Base-by-base conservation (phyloP, 2,113 vertebrate species). In the Mixornis gularis region DNA sequence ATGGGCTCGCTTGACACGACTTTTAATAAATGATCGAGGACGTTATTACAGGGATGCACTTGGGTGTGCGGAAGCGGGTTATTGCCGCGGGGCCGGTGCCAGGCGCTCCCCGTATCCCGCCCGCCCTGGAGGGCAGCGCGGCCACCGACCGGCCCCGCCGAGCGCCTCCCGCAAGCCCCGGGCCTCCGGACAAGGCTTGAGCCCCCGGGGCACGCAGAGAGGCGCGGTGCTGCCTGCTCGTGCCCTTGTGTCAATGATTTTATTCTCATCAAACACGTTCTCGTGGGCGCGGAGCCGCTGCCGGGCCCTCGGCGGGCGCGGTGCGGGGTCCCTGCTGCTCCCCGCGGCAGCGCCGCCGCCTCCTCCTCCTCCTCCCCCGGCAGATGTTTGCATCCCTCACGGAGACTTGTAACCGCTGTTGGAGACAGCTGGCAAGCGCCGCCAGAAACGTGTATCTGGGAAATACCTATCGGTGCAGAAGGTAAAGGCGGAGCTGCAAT, bases 21-120 rank as follows among this genome's bases (percentile, higher is more conserved):
- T 99, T 99, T 98, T 99, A 99, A 98, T 98, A 98, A 98, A 98
- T 98, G 98, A 99, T 98, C 96, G 98, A 98, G 97, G 98, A 98
- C 98, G 98, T 99, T 98, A 98, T 99, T 99, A 98, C 97, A 96
- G 96, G 95, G 96, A 97, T 97, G 97, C 98, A 97, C 97, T 98
- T 80, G 97, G 96, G 96, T 96, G 96, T 93, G 93, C 97, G 97
- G 98, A 79, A 94, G 94, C 82, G 94, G 90, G 72, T 95, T 94
- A 81, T 77, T 70, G 93, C 95, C 81, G 46, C 95, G 72, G 95
- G 56, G 25, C 59, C 60, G 30, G 74, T 15, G 36, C 73, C 64
- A 7, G 59, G 51, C 27, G 2, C 32, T 69, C 29, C 55, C 49
- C 36, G n/a, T 41, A 84, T 27, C 53, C 68, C 15, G 4, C 18